These are phyloP conservation scores for Aporrectodea caliginosa DNA, from an alignment of 1,140 invertebrate genomes.

Conservation along the genomic window DNA sequence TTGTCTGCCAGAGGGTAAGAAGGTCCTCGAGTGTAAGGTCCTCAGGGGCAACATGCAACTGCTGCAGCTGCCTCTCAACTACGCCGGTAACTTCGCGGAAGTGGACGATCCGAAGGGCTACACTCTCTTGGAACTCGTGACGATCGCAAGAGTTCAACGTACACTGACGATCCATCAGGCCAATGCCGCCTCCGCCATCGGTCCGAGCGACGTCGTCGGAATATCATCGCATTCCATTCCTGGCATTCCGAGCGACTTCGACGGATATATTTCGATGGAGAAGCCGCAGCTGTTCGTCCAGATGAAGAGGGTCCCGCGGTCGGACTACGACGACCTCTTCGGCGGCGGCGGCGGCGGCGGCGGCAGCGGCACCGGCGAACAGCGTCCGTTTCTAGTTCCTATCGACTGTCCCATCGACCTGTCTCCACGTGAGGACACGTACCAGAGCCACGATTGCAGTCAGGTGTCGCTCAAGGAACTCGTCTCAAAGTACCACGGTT, in stretches of 20 bases:
- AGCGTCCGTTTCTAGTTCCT: not conserved
- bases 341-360: too few relatives aligned
- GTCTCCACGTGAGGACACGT: not conserved
- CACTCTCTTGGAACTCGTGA: not conserved
- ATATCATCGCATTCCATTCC: too few relatives aligned
- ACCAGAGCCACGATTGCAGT: not conserved
- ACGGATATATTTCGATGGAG: not conserved
- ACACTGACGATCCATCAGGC: not conserved
- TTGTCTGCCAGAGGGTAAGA: not conserved
- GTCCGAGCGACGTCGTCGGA: too few relatives aligned
- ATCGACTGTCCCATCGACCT: not conserved
- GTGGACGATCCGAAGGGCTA: slow-evolving; percentile 1
- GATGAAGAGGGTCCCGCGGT: not conserved
- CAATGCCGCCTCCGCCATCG: too few relatives aligned
- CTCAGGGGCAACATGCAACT: not conserved
- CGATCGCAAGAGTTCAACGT: not conserved
- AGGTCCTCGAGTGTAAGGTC: not conserved
- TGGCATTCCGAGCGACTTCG: not conserved
- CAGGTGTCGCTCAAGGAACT: not conserved
- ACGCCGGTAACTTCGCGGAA: not conserved
- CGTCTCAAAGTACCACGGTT: not conserved
- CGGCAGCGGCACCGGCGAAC: not conserved
- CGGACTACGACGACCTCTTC: not conserved
- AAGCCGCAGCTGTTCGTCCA: not conserved
- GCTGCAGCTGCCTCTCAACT: not conserved